A percentile compares a stretch with the other conserved stretches of the same genome.
Conservation (phyloP, 2,797 vertebrate species). For the Masticophis lateralis region DNA sequence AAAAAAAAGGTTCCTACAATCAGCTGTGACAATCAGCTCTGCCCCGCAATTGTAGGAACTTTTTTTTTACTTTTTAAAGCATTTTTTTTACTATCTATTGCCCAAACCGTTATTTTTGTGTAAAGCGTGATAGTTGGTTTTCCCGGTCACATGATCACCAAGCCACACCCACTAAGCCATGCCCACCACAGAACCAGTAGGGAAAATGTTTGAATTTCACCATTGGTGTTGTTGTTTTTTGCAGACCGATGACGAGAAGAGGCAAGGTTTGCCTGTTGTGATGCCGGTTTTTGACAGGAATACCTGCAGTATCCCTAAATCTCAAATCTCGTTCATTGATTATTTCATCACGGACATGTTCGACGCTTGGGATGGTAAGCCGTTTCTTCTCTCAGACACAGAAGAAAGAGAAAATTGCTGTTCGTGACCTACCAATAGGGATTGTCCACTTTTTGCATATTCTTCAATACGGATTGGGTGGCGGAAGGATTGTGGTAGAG, state of each 20-base stretch:
- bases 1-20: too few relatives aligned
- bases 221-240: constrained; percentile 31
- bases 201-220: too few relatives aligned
- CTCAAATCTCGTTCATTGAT: constrained; percentile 98
- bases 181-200: too few relatives aligned
- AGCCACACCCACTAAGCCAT: too few relatives aligned
- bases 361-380: constrained; percentile 94
- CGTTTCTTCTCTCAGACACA: neutral
- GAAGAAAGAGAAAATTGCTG: neutral
- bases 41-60: too few relatives aligned
- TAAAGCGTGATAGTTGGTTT: too few relatives aligned
- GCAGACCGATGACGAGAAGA: constrained; percentile 96
- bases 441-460: neutral
- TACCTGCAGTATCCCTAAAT: constrained; percentile 96
- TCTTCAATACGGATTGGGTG: neutral
- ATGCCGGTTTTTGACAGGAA: constrained; percentile 97
- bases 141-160: too few relatives aligned
- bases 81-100: too few relatives aligned
- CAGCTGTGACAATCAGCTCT: too few relatives aligned
- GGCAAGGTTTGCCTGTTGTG: constrained; percentile 87
- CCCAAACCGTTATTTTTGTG: too few relatives aligned
- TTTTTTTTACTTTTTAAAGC: too few relatives aligned
- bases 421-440: neutral
- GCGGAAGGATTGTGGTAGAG: neutral
- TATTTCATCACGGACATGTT: constrained; percentile 99